Evolutionary conservation across 2,888 invertebrate species (phyloP), one percentile per base, ranked within the genome.

Genomic region (Leptinotarsa juncta): DNA sequence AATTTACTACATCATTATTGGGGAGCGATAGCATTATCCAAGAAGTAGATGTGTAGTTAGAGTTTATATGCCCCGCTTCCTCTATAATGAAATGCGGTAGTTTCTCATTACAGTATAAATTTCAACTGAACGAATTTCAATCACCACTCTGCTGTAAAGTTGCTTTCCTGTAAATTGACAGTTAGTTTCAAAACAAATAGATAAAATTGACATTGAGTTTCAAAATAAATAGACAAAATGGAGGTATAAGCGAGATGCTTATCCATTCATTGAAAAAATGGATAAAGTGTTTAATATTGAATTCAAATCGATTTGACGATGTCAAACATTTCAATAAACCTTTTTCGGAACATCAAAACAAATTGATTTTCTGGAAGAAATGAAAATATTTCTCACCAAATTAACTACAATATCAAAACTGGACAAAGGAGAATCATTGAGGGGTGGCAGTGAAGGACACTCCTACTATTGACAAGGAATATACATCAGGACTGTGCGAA

Each of bases 1-100:
- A 57, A 57, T 57, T 57, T 57, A 57, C 23, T 57, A 26, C 57
- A 57, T 57, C 57, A 57, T 57, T 57, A 57, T 57, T 23, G 57
- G 23, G 23, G 7, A 57, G 4, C 57, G 57, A 57, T 57, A 57
- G 23, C 57, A 57, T 57, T 57, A 57, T 23, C 15, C 57, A 10
- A 57, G 23, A 57, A 23, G 57, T 57, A 23, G 20, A 57, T 57
- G 55, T 57, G 18, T 42, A 18, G 18, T 18, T 18, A 53, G 53
- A 53, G 12, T 18, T 10, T 57, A 20, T 23, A 57, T 23, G 15
- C 57, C 57, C 23, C 12, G 57, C 57, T 20, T 23, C 20, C 12
- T 20, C 57, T 57, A 20, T 57, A 57, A 57, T 57, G 57, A 23
- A 57, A 57, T 5, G 12, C 26, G 57, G 57, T 57, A 57, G 57